Evolutionary conservation across 2,113 vertebrate species (phyloP).

Genomic region (Hyperopisus bebe): DNA sequence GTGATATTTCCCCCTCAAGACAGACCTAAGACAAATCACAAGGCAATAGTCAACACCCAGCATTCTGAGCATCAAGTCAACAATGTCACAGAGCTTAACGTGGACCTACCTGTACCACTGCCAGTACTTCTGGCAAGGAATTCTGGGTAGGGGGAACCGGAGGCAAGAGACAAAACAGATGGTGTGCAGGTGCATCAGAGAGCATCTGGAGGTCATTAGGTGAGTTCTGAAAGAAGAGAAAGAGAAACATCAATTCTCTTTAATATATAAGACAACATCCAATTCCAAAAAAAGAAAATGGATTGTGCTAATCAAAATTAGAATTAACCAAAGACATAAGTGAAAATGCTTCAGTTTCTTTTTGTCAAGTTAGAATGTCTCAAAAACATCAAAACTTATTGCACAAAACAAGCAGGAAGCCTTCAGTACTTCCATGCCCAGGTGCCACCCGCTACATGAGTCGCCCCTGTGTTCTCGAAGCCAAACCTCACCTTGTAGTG

Average conservation of each 20-base stretch:
- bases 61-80: neutral
- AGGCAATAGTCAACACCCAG: neutral
- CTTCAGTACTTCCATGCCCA: neutral
- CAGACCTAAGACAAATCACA: constrained; percentile 67
- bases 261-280: neutral
- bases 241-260: neutral
- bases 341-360: neutral
- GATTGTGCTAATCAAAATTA: neutral
- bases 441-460: neutral
- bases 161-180: constrained; percentile 91
- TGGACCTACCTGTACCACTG: constrained; percentile 80
- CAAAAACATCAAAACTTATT: neutral
- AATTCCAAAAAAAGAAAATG: neutral
- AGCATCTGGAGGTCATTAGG: constrained; percentile 97
- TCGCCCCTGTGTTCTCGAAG: neutral
- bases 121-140: constrained; percentile 86
- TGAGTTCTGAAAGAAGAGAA: constrained; percentile 70
- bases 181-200: constrained; percentile 93
- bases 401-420: neutral
- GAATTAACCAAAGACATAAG: neutral
- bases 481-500: constrained; percentile 82
- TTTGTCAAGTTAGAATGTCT: neutral
- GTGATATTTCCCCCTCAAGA: constrained; percentile 93
- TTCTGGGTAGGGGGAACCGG: constrained; percentile 92
- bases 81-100: neutral